Percentiles rank a stretch among this genome's conserved stretches.
These are phyloP conservation scores for Platysternon megacephalum DNA, from an alignment of 2,113 vertebrate genomes.

Conservation along the genomic window DNA sequence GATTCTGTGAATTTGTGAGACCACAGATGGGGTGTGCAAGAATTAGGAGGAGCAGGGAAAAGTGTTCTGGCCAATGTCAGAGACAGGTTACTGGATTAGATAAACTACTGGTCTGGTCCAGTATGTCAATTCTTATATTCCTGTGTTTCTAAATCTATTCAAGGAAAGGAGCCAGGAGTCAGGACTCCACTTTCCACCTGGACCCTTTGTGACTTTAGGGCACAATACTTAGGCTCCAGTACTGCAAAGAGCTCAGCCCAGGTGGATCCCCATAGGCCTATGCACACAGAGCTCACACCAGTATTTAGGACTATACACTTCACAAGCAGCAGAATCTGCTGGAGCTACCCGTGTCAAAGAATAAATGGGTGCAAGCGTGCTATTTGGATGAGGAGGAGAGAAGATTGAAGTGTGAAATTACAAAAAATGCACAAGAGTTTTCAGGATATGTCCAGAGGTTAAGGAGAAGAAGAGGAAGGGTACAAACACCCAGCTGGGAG, in stretches of 20 bases:
- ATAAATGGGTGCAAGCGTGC: neutral
- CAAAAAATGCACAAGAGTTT: neutral
- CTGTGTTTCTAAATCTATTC: neutral
- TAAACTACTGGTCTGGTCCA: neutral
- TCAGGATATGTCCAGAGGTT: fast-evolving
- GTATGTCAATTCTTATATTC: neutral
- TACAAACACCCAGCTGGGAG: fast-evolving
- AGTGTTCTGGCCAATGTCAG: neutral
- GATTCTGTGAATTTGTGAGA: neutral
- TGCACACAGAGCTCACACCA: fast-evolving
- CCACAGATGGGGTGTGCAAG: neutral
- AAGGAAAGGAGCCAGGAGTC: neutral
- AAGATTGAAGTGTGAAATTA: neutral
- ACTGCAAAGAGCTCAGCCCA: neutral
- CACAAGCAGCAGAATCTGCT: neutral
- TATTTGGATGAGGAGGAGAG: neutral
- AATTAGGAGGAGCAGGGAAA: too few species aligned
- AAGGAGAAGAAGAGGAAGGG: too few species aligned
- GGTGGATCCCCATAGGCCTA: neutral
- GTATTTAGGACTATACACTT: neutral
- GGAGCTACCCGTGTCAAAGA: neutral
- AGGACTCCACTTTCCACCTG: neutral
- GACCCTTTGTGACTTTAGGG: neutral
- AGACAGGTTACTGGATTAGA: neutral
- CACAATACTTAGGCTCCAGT: neutral